Percentiles rank a stretch among this genome's conserved stretches.
Evolutionary conservation across 2,113 vertebrate species (phyloP).

Genomic region (Desmodus rotundus): DNA sequence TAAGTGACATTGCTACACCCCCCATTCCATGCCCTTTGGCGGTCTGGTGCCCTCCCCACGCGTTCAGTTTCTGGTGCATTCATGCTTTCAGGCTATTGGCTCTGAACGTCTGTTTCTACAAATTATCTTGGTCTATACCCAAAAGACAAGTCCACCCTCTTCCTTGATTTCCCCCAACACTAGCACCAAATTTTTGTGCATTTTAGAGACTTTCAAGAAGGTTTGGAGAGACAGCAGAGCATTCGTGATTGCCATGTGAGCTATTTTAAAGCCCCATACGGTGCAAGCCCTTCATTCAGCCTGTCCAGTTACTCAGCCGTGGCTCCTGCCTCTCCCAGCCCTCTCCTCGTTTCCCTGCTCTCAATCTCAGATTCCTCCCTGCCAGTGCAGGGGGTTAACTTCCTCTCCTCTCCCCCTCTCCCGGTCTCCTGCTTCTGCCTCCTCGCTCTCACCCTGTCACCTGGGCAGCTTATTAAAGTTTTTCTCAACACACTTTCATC

Average conservation of each 20-base stretch:
- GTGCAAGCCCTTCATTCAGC: background rate
- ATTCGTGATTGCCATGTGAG: rapidly evolving
- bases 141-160: background rate
- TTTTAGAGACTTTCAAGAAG: background rate
- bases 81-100: background rate
- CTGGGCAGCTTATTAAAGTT: background rate
- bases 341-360: background rate
- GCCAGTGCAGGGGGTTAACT: background rate
- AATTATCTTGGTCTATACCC: background rate
- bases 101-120: background rate
- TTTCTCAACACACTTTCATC: background rate
- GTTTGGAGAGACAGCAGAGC: background rate
- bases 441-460: background rate
- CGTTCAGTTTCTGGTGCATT: background rate
- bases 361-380: background rate
- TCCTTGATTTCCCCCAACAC: background rate
- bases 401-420: background rate
- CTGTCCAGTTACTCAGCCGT: no score
- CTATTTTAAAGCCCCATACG: background rate
- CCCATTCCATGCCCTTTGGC: background rate
- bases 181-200: background rate
- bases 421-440: no score
- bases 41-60: background rate
- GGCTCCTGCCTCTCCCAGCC: background rate
- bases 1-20: background rate